Evolutionary conservation across 1,140 invertebrate species (phyloP).

Genomic region (Drusus annulatus): DNA sequence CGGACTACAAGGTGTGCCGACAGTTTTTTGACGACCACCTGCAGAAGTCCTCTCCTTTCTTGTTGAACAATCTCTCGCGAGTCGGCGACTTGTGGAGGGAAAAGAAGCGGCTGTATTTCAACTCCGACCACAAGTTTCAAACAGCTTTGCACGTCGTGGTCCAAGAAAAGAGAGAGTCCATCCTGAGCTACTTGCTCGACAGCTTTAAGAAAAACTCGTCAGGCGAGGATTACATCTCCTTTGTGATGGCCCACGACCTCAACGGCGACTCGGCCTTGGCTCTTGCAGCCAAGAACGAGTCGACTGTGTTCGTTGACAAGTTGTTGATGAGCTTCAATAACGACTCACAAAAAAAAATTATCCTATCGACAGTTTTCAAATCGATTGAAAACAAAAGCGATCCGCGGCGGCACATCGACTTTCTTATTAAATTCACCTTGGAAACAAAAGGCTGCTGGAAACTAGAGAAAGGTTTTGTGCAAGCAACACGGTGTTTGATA

Average conservation of each 20-base stretch:
- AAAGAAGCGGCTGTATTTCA: not conserved
- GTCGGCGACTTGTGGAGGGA: not conserved
- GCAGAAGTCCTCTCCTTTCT: no score
- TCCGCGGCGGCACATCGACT: not conserved
- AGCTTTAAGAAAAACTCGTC: not conserved
- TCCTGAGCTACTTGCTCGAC: not conserved
- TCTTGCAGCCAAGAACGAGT: not conserved
- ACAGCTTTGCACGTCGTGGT: conserved; percentile 16
- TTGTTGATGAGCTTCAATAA: not conserved
- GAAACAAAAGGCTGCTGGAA: not conserved
- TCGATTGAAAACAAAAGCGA: no score
- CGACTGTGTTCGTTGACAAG: not conserved
- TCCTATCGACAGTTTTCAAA: not conserved
- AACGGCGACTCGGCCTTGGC: not conserved
- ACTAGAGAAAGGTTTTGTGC: not conserved
- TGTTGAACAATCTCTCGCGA: not conserved
- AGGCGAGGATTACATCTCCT: not conserved
- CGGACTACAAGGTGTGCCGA: not conserved
- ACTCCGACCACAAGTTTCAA: not conserved
- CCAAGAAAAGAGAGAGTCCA: not conserved
- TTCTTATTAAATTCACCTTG: no score
- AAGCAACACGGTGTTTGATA: not conserved
- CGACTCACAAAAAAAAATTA: not conserved
- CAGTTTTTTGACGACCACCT: not conserved
- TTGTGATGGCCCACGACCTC: not conserved